Percentiles rank a stretch among this genome's conserved stretches.
These are phyloP conservation scores for Limnodromus scolopaceus DNA, from an alignment of 2,797 vertebrate genomes.

Conservation along the genomic window DNA sequence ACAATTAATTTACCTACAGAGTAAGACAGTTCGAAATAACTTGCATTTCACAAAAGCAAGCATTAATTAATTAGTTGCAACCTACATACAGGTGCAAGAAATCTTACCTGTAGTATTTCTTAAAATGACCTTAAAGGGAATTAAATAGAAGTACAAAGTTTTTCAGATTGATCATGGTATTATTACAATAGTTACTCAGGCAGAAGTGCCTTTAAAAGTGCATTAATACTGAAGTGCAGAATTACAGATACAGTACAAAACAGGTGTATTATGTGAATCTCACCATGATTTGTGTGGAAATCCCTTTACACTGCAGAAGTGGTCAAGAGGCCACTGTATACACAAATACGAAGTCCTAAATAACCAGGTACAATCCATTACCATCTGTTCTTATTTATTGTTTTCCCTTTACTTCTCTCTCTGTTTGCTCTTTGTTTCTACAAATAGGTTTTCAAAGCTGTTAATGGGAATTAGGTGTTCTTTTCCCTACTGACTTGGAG, in stretches of 20 bases:
- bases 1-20: background rate
- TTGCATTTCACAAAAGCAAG: slow-evolving; percentile 12
- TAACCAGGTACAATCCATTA: background rate
- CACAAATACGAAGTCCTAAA: background rate
- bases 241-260: background rate
- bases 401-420: background rate
- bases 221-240: background rate
- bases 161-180: background rate
- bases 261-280: background rate
- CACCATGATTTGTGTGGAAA: background rate
- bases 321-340: background rate
- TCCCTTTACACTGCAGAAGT: background rate
- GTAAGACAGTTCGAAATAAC: background rate
- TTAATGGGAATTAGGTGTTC: background rate
- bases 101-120: background rate
- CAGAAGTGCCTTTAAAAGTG: background rate
- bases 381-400: background rate
- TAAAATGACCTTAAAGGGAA: background rate
- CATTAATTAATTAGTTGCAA: background rate
- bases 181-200: background rate
- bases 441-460: background rate
- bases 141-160: background rate
- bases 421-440: background rate
- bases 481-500: background rate
- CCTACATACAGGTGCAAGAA: background rate